Conservation (phyloP, 2,113 vertebrate species). For the Willisornis vidua region DNA sequence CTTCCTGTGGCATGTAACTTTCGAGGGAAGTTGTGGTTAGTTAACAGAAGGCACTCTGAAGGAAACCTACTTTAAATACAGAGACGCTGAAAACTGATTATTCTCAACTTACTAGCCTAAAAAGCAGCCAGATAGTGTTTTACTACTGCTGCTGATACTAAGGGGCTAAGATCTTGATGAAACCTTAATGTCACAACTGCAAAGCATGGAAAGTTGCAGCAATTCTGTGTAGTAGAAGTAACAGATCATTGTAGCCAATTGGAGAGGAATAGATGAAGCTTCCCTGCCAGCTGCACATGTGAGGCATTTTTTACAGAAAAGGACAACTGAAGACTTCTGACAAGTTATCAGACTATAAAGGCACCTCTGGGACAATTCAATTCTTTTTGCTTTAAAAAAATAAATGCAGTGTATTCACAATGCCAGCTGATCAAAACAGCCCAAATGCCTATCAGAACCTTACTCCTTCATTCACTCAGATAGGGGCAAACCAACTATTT, state of each 20-base stretch:
- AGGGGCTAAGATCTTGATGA: background rate
- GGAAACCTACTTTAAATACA: constrained; percentile 54
- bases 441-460: background rate
- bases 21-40: constrained; percentile 61
- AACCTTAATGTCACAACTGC: background rate
- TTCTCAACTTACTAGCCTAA: background rate
- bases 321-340: background rate
- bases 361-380: background rate
- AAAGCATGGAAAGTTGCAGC: background rate
- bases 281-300: background rate
- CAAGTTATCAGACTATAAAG: background rate
- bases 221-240: background rate
- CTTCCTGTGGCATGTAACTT: constrained; percentile 47
- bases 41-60: background rate
- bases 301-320: background rate
- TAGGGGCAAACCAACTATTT: background rate
- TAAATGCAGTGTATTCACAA: background rate
- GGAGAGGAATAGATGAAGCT: background rate
- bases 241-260: background rate
- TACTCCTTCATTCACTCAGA: background rate
- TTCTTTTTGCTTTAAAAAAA: background rate
- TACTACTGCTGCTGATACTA: background rate
- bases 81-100: constrained; percentile 41
- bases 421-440: background rate
- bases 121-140: background rate